Conservation (phyloP, 2,888 invertebrate genomes). For the Amblyjoppa fuscipennis region DNA sequence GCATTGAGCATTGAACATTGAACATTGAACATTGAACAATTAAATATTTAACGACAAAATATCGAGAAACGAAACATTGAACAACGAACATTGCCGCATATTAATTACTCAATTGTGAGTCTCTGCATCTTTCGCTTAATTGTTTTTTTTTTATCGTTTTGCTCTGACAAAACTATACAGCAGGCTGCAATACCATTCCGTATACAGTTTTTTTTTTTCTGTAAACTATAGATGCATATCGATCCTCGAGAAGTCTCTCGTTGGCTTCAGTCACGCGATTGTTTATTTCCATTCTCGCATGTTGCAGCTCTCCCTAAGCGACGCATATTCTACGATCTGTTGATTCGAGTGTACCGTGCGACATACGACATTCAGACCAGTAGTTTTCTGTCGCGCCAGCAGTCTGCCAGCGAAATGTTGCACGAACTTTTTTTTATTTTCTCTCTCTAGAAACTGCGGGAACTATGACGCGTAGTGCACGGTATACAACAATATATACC, state of each 20-base stretch:
- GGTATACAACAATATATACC: neutral
- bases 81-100: neutral
- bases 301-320: constrained; percentile 13
- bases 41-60: too few relatives aligned
- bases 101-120: too few relatives aligned
- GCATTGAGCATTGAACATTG: neutral
- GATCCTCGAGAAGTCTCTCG: constrained; percentile 36
- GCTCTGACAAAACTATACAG: neutral
- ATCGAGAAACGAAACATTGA: too few relatives aligned
- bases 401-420: constrained; percentile 22
- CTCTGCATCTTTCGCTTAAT: neutral
- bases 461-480: neutral
- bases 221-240: constrained; percentile 33
- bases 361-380: constrained; percentile 10
- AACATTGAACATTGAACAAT: too few relatives aligned
- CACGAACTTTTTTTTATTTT: constrained; percentile 19
- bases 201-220: neutral
- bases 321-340: constrained; percentile 34
- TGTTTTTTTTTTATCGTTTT: neutral
- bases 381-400: constrained; percentile 6
- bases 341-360: constrained; percentile 6
- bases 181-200: neutral
- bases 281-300: constrained; percentile 45
- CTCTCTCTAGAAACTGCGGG: neutral
- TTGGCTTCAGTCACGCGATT: constrained; percentile 54